A percentile compares a stretch with the other conserved stretches of the same genome.
Conservation (phyloP, 2,797 vertebrate genomes). For the Scarus forsteni region DNA sequence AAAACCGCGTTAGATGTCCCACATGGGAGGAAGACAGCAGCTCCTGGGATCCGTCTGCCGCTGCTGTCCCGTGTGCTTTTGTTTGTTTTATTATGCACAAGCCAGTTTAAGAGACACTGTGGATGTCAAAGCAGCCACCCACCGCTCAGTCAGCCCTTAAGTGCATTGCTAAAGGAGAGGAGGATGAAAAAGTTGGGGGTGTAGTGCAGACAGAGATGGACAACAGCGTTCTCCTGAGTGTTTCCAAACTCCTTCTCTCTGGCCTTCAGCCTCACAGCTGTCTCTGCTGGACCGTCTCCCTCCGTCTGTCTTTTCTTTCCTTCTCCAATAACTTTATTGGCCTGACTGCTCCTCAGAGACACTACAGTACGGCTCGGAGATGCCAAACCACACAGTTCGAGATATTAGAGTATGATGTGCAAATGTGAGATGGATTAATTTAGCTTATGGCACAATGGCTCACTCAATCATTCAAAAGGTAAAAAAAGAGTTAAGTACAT, state of each 20-base stretch:
- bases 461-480: no score
- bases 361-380: not conserved
- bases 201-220: slow-evolving; percentile 4
- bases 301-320: slow-evolving; percentile 4
- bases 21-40: slow-evolving; percentile 19
- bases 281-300: slow-evolving; percentile 40
- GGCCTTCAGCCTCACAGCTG: slow-evolving; percentile 66
- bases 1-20: slow-evolving; percentile 35
- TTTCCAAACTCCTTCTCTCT: slow-evolving; percentile 53
- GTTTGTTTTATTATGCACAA: slow-evolving; percentile 12
- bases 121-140: slow-evolving; percentile 19
- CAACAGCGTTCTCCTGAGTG: slow-evolving; percentile 36
- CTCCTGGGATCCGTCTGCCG: slow-evolving; percentile 12
- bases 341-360: slow-evolving; percentile 8
- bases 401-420: not conserved
- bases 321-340: slow-evolving; percentile 25
- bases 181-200: not conserved
- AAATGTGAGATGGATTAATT: not conserved
- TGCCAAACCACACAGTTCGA: not conserved
- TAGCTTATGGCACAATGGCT: slow-evolving; percentile 1
- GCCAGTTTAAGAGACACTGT: slow-evolving; percentile 9
- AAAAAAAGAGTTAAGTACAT: no score
- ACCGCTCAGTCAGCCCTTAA: not conserved
- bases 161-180: not conserved
- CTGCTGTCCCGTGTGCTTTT: slow-evolving; percentile 7